Conservation (phyloP, 2,888 invertebrate genomes). For the Plusia festucae region DNA sequence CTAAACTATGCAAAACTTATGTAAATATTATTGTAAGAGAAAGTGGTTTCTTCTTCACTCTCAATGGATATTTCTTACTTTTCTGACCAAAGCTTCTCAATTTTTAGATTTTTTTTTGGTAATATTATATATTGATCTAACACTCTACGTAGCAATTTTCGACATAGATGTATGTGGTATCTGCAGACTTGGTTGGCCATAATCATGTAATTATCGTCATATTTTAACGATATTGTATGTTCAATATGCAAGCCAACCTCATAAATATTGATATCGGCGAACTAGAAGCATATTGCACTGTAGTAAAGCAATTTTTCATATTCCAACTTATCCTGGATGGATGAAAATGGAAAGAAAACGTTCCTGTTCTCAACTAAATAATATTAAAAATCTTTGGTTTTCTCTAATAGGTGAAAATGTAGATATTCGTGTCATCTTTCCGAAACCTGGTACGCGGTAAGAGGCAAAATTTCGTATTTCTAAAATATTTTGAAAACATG, state of each 20-base stretch:
- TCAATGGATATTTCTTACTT: constrained; percentile 31
- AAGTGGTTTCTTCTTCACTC: constrained; percentile 40
- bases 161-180: constrained; percentile 13
- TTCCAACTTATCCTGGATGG: too few species aligned
- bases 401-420: too few species aligned
- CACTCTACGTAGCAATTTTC: constrained; percentile 26
- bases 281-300: too few species aligned
- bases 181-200: not conserved
- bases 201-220: not conserved
- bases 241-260: not conserved
- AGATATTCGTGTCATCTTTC: too few species aligned
- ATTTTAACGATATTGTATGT: not conserved
- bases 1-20: constrained; percentile 14
- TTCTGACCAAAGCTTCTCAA: constrained; percentile 32
- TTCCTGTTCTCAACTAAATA: too few species aligned
- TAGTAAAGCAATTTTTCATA: too few species aligned
- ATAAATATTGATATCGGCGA: too few species aligned
- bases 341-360: too few species aligned
- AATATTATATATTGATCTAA: constrained; percentile 24
- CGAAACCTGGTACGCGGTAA: too few species aligned
- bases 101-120: constrained; percentile 26
- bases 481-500: not conserved
- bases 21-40: constrained; percentile 54
- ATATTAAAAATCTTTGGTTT: too few species aligned
- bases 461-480: not conserved